phyloP scores from a whole-genome alignment of 2,797 vertebrate genomes.

The Petrocephalus sullivani region DNA sequence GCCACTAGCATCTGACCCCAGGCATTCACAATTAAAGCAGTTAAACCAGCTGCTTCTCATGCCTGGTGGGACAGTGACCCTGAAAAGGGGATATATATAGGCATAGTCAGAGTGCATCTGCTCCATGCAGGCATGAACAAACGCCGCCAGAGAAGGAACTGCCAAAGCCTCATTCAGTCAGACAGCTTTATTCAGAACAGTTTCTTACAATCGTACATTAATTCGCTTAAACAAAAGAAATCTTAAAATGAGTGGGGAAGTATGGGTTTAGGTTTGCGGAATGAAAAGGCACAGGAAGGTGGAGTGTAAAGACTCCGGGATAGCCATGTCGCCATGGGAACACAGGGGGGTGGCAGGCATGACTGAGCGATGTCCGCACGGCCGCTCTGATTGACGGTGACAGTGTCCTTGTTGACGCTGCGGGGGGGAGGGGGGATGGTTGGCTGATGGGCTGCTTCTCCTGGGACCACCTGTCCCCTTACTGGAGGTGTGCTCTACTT shows the following conservation, averaged over 20 bases:
- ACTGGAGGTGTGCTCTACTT: conserved; percentile 36
- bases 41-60: not conserved
- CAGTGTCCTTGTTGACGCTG: not conserved
- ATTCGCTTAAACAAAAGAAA: not conserved
- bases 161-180: not conserved
- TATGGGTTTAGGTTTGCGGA: not conserved
- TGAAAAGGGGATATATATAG: not conserved
- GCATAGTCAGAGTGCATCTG: conserved; percentile 45
- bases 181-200: not conserved
- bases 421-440: no score
- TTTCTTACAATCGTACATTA: not conserved
- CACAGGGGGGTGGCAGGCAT: not conserved
- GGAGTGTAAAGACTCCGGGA: not conserved
- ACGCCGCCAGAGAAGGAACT: not conserved
- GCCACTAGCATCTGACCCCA: not conserved
- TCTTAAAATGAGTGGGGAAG: not conserved
- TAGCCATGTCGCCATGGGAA: not conserved
- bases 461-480: not conserved
- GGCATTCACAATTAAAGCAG: not conserved
- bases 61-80: not conserved
- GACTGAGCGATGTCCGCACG: not conserved
- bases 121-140: conserved; percentile 28
- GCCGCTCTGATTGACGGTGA: not conserved
- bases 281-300: not conserved
- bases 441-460: not conserved